Percentiles rank a stretch among this genome's conserved stretches.
These are phyloP conservation scores for Acanthopleura granulata DNA, from an alignment of 2,888 invertebrate genomes.

Conservation along the genomic window DNA sequence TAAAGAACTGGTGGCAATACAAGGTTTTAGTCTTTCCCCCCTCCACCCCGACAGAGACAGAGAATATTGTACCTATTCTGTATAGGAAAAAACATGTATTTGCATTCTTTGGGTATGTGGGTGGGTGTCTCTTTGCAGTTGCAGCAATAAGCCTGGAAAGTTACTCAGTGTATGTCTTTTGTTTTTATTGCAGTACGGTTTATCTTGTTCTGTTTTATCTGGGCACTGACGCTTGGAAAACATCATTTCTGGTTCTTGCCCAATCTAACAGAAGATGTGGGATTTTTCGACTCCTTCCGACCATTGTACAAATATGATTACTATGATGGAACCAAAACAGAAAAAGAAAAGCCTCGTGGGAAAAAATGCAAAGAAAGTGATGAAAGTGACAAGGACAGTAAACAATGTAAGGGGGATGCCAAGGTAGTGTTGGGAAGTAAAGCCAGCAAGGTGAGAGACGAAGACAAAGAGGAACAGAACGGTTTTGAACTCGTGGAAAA, in stretches of 20 bases:
- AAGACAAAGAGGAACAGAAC: conserved; percentile 23
- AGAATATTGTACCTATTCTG: no score
- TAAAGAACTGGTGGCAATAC: no score
- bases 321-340: conserved; percentile 25
- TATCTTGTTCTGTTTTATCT: conserved; percentile 91
- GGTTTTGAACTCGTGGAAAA: conserved; percentile 30
- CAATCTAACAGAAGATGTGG: conserved; percentile 99
- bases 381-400: conserved; percentile 27
- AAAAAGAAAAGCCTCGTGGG: conserved; percentile 39
- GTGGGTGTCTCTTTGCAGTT: no score
- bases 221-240: conserved; percentile 87
- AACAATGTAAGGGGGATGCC: conserved; percentile 28
- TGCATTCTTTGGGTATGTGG: no score
- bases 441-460: conserved; percentile 21
- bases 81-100: no score
- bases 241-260: conserved; percentile 98
- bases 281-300: conserved; percentile 98
- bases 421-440: conserved; percentile 23
- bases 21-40: no score
- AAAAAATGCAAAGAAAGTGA: conserved; percentile 32
- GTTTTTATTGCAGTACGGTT: conserved; percentile 77
- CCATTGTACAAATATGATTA: conserved; percentile 81
- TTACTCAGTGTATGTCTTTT: conserved; percentile 26
- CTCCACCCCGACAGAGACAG: no score
- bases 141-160: neutral